These are phyloP conservation scores for Teleiodes luculella DNA, from an alignment of 2,888 invertebrate species.

Conservation along the genomic window DNA sequence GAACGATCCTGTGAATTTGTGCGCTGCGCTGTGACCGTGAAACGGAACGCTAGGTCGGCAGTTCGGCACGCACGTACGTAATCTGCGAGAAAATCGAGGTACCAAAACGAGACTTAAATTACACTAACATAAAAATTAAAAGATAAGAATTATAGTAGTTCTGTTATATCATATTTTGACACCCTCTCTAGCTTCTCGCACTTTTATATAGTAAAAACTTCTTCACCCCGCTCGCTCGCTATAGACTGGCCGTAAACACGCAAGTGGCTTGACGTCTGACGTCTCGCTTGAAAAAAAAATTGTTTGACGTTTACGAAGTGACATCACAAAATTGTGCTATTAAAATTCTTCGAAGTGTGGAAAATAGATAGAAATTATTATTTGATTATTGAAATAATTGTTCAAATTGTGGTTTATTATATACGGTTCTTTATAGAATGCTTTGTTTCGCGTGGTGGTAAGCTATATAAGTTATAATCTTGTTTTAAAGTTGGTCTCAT, in stretches of 20 bases:
- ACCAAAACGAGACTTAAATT: no score
- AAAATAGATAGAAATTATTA: slow-evolving; percentile 30
- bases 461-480: slow-evolving; percentile 3
- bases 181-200: no score
- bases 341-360: slow-evolving; percentile 37
- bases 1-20: slow-evolving; percentile 30
- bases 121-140: no score
- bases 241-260: slow-evolving; percentile 51
- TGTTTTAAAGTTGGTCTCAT: slow-evolving; percentile 20
- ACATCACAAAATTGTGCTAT: slow-evolving; percentile 49
- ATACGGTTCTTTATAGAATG: slow-evolving; percentile 30
- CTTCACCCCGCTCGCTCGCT: no score
- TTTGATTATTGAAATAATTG: slow-evolving; percentile 28
- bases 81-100: no score
- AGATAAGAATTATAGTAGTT: no score
- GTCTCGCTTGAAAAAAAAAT: slow-evolving; percentile 43
- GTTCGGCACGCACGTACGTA: no score
- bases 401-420: slow-evolving; percentile 30
- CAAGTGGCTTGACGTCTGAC: slow-evolving; percentile 26
- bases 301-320: slow-evolving; percentile 64
- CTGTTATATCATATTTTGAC: no score
- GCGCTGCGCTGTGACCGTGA: slow-evolving; percentile 50
- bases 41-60: slow-evolving; percentile 71
- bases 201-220: no score
- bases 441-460: slow-evolving; percentile 1